Base-by-base conservation (phyloP, 2,797 vertebrate genomes). In the Eulemur coronatus region DNA sequence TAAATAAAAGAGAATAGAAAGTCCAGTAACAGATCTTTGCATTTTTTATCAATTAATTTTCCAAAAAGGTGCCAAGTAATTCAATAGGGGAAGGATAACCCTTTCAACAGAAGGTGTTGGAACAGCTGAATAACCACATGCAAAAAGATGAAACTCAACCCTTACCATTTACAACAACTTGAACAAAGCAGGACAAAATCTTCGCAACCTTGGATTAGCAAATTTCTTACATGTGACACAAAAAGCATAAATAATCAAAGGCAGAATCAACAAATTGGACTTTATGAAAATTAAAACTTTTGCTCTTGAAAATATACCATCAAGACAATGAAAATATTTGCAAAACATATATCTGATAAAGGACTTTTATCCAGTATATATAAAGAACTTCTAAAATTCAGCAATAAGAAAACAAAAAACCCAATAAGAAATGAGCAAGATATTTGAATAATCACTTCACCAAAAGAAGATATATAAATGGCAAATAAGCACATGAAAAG, bases 291-390 rank as follows among this genome's bases (percentile, higher is more conserved):
- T 61, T n/a, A 82, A 84, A 92, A 84, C 4, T 48, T 82, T 35
- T 88, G 67, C 69, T 92, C 70, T 84, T 69, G 57, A 48, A 90
- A 65, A 85, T 38, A 93, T 24, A 43, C 55, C 26, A 87, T 28
- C 57, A 73, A 90, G 46, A 93, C 73, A 57, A 80, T 85, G 48
- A 84, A 85, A 93, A 80, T 85, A 73, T n/a, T 89, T 96, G 38
- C 26, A 33, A 59, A 84, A 69, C 10, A 61, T 70, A 57, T 41
- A 50, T 70, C 50, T 78, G 84, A 75, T 70, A 92, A 95, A 88
- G 61, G 28, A 52, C 50, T 88, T 61, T 50, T 63, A 84, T 82
- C 22, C 78, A 88, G 30, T 61, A 24, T 69, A 59, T 75, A 67
- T 67, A 50, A 48, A 75, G 24, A 84, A 95, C 3, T 14, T 30